Conservation (phyloP, 2,888 invertebrate genomes). For the Lasioglossum lativentre region DNA sequence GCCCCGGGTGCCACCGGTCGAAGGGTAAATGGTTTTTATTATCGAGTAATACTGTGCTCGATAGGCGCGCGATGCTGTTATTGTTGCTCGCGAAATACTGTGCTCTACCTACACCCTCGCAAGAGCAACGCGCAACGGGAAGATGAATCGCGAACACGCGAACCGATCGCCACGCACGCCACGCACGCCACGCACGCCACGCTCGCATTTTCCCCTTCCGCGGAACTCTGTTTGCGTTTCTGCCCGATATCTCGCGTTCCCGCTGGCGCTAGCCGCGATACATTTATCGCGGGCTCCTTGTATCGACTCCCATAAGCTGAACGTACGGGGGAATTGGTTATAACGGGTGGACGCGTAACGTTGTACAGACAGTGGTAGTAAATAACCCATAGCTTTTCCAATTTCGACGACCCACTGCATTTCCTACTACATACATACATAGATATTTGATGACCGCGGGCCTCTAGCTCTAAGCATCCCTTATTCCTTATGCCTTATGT, state of each 20-base stretch:
- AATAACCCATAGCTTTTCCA: not conserved
- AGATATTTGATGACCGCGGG: too few species aligned
- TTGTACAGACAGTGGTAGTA: not conserved
- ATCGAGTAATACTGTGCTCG: slow-evolving; percentile 23
- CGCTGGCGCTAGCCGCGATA: not conserved
- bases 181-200: slow-evolving; percentile 49
- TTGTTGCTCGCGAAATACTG: slow-evolving; percentile 27
- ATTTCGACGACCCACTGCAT: too few species aligned
- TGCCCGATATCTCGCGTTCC: slow-evolving; percentile 24
- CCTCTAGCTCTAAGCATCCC: too few species aligned
- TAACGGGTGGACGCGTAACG: not conserved
- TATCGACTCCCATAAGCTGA: slow-evolving; percentile 1
- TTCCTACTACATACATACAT: too few species aligned
- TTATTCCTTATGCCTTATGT: too few species aligned
- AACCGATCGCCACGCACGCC: slow-evolving; percentile 29
- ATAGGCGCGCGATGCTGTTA: slow-evolving; percentile 40
- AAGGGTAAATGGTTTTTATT: slow-evolving; percentile 55
- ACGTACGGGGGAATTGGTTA: not conserved
- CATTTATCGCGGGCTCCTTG: slow-evolving; percentile 17
- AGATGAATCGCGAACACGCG: slow-evolving; percentile 58
- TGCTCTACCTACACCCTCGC: not conserved
- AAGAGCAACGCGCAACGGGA: not conserved
- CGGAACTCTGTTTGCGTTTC: slow-evolving; percentile 35
- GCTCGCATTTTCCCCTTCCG: slow-evolving; percentile 34
- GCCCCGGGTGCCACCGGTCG: slow-evolving; percentile 2